phyloP scores from a whole-genome alignment of 2,113 vertebrate genomes.

The Dicaeum eximium region DNA sequence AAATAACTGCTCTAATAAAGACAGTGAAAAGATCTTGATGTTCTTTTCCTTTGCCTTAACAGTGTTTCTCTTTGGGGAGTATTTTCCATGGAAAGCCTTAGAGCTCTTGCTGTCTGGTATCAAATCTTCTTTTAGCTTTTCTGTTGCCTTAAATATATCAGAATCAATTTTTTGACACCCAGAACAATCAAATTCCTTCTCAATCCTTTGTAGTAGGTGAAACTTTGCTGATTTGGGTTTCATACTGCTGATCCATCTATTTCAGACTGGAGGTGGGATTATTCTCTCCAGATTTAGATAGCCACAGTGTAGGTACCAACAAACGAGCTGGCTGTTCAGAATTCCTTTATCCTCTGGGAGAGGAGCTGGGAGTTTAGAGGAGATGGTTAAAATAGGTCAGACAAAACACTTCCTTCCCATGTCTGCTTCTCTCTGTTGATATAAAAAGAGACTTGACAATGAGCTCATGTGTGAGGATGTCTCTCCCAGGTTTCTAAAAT shows the following conservation, averaged over 20 bases:
- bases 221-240: not conserved
- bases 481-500: not conserved
- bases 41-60: not conserved
- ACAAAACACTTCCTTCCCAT: not conserved
- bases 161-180: not conserved
- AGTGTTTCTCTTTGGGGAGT: not conserved
- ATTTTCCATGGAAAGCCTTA: not conserved
- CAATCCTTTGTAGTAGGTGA: not conserved
- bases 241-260: not conserved
- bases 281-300: not conserved
- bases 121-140: not conserved
- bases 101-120: not conserved
- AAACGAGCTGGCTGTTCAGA: not conserved
- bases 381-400: slow-evolving; percentile 19
- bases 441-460: not conserved
- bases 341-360: not conserved
- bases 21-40: not conserved
- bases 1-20: not conserved
- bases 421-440: not conserved
- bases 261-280: not conserved
- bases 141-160: not conserved
- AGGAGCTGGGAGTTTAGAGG: not conserved
- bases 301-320: not conserved
- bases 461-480: not conserved
- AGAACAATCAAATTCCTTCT: not conserved